These are phyloP conservation scores for Aurelia aurita complex sp. Pacific DNA, from an alignment of 30 jellyfish, hydroid and myxozoan species.

Conservation along the genomic window DNA sequence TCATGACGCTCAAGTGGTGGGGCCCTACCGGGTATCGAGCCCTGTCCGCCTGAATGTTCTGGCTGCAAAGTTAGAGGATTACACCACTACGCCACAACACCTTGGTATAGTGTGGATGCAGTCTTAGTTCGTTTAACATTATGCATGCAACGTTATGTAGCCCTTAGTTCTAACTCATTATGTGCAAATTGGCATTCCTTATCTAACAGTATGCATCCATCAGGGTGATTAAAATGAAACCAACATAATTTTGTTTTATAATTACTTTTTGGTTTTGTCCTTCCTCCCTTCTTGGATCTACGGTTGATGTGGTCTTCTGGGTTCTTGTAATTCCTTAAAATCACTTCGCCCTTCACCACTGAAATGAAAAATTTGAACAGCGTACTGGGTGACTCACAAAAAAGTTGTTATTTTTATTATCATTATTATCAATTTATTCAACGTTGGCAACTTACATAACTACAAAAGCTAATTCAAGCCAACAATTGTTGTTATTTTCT, in stretches of 20 bases:
- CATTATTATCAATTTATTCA: too few relatives aligned
- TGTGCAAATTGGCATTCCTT: conserved; percentile 77
- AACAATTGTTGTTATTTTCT: too few relatives aligned
- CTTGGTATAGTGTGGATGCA: too few relatives aligned
- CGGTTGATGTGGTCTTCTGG: conserved; percentile 6
- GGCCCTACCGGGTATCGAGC: too few relatives aligned
- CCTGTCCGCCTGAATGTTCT: too few relatives aligned
- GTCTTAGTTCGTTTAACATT: too few relatives aligned
- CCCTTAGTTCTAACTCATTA: conserved; percentile 45
- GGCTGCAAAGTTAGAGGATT: too few relatives aligned
- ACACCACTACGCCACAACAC: too few relatives aligned
- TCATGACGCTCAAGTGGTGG: too few relatives aligned
- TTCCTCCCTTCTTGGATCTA: conserved; percentile 28
- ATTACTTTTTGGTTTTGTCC: conserved; percentile 3
- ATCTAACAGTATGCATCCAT: conserved; percentile 75
- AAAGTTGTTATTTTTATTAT: not conserved
- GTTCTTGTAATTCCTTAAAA: conserved; percentile 62
- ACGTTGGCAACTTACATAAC: too few relatives aligned
- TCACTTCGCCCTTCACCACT: conserved; percentile 85
- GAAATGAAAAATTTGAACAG: not conserved
- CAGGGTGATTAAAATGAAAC: conserved; percentile 88
- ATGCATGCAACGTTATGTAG: too few relatives aligned
- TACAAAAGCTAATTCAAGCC: too few relatives aligned
- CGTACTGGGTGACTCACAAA: not conserved
- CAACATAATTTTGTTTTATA: conserved; percentile 81